phyloP scores from a whole-genome alignment of 2,797 vertebrate genomes.

The Cygnus olor region DNA sequence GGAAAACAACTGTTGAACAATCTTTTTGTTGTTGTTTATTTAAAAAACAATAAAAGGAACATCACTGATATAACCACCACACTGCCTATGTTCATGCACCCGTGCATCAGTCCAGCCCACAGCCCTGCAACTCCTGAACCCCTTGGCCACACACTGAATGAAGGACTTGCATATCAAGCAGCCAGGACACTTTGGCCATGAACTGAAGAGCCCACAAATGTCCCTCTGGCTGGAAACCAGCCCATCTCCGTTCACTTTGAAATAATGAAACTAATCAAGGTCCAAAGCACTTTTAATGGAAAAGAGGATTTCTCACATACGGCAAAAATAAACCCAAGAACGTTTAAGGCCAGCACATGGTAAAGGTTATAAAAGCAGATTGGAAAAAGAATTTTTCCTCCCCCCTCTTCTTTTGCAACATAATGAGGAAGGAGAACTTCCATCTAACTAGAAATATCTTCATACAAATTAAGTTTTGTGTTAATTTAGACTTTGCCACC shows the following conservation, averaged over 20 bases:
- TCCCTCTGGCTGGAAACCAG: neutral
- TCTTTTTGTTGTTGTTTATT: no score
- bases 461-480: neutral
- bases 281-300: neutral
- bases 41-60: no score
- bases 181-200: no score
- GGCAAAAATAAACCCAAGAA: neutral
- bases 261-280: neutral
- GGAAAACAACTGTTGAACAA: neutral
- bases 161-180: fast-evolving
- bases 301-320: neutral
- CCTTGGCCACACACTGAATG: neutral
- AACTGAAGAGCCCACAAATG: neutral
- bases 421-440: conserved; percentile 3
- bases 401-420: neutral
- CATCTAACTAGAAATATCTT: neutral
- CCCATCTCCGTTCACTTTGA: neutral
- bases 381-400: neutral
- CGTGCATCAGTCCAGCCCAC: neutral
- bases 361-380: neutral
- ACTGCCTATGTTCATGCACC: fast-evolving
- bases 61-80: no score
- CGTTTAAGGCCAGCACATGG: neutral
- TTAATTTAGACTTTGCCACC: neutral
- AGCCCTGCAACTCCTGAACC: neutral